These are phyloP conservation scores for Zosterops lateralis DNA, from an alignment of 2,113 vertebrate species.

Conservation along the genomic window DNA sequence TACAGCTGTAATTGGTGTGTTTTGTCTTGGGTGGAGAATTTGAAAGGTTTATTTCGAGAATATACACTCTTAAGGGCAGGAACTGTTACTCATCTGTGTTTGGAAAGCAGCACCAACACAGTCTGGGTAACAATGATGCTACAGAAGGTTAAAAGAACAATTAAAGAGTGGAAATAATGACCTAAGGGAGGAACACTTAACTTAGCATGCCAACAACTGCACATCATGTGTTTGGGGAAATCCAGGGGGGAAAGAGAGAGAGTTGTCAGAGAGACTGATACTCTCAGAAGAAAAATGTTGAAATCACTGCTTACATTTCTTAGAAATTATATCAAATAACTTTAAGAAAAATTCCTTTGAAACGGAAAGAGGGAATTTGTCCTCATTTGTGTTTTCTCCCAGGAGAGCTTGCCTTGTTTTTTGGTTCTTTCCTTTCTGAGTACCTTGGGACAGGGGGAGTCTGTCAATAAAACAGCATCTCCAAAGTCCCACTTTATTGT, in stretches of 20 bases:
- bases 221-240: neutral
- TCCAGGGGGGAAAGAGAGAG: neutral
- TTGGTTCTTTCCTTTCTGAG: neutral
- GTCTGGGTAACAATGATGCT: constrained; percentile 42
- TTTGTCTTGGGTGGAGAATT: constrained; percentile 54
- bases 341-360: constrained; percentile 33
- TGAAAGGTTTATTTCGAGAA: constrained; percentile 36
- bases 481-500: neutral
- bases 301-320: neutral
- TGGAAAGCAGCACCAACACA: constrained; percentile 41
- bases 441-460: neutral
- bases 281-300: neutral
- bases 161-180: constrained; percentile 60
- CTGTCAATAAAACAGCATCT: neutral
- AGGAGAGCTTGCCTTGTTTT: neutral
- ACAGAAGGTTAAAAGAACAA: constrained; percentile 59
- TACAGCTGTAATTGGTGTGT: constrained; percentile 39
- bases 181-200: constrained; percentile 41
- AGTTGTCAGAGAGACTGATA: neutral
- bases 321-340: neutral
- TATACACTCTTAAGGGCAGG: constrained; percentile 52
- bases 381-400: neutral
- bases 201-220: neutral
- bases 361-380: neutral
- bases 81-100: constrained; percentile 66